Percentiles rank a stretch among this genome's conserved stretches.
These are phyloP conservation scores for Phyllopteryx taeniolatus DNA, from an alignment of 2,113 vertebrate species.

Conservation along the genomic window DNA sequence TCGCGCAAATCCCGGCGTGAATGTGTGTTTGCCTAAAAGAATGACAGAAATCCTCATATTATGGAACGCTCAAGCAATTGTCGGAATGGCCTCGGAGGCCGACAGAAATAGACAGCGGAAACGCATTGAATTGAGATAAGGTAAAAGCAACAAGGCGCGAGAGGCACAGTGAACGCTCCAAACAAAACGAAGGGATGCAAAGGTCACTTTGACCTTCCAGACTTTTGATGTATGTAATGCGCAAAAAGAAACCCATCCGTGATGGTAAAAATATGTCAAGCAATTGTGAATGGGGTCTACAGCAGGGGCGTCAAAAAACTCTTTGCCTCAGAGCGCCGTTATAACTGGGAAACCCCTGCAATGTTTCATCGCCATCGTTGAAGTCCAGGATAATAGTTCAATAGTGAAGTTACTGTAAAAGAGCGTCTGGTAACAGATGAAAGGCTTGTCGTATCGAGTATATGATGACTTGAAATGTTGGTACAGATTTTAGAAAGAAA, in stretches of 20 bases:
- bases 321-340: too few species aligned
- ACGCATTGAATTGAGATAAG: not conserved
- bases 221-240: not conserved
- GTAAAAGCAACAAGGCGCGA: not conserved
- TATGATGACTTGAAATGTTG: too few species aligned
- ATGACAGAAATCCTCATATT: constrained; percentile 16
- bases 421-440: too few species aligned
- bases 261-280: not conserved
- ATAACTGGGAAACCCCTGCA: too few species aligned
- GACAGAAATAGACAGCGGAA: not conserved
- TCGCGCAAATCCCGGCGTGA: constrained; percentile 32
- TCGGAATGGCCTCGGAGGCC: not conserved
- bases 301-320: too few species aligned
- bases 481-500: too few species aligned
- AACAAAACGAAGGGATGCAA: not conserved
- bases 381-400: too few species aligned
- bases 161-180: not conserved
- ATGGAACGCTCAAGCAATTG: not conserved
- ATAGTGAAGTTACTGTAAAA: too few species aligned
- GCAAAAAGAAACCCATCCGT: not conserved
- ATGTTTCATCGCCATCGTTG: too few species aligned
- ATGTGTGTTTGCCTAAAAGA: constrained; percentile 12
- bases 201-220: not conserved
- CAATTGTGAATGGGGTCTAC: too few species aligned
- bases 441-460: too few species aligned